Percentiles rank a stretch among this genome's conserved stretches.
These are phyloP conservation scores for Drosophila recens DNA, from an alignment of 2,888 invertebrate species.

Conservation along the genomic window DNA sequence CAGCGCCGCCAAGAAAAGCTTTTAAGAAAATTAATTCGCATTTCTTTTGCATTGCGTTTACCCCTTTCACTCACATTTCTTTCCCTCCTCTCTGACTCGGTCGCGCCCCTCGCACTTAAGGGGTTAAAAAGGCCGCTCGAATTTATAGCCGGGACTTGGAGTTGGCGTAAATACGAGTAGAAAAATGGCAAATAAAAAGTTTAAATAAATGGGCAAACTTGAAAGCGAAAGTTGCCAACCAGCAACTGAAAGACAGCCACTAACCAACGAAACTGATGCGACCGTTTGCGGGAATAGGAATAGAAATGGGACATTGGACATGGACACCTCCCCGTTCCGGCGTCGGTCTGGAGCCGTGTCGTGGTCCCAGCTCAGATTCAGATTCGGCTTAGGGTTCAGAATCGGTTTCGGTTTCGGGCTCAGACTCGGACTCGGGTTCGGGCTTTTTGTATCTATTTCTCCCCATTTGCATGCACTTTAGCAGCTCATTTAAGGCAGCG, in stretches of 20 bases:
- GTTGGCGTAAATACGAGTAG: conserved; percentile 54
- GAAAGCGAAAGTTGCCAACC: conserved; percentile 61
- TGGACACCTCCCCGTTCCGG: neutral
- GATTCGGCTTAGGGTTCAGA: neutral
- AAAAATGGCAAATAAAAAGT: conserved; percentile 70
- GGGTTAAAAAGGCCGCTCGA: conserved; percentile 53
- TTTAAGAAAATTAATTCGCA: conserved; percentile 79
- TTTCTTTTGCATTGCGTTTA: conserved; percentile 55
- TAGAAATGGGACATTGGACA: neutral
- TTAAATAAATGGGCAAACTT: conserved; percentile 78
- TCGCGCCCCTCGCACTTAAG: conserved; percentile 19
- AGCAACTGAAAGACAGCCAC: conserved; percentile 12
- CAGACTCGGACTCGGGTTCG: neutral
- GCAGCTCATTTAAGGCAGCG: conserved; percentile 54
- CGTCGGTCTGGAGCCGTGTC: neutral
- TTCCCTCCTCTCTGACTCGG: too few species aligned
- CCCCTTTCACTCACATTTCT: neutral
- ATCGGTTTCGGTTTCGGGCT: neutral
- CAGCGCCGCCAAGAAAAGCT: conserved; percentile 78
- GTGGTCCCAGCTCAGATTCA: neutral
- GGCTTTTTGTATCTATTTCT: conserved; percentile 6
- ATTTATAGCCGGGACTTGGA: conserved; percentile 67
- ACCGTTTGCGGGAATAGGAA: conserved; percentile 13
- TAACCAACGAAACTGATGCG: conserved; percentile 20
- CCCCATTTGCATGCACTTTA: conserved; percentile 50